These are phyloP conservation scores for Cryptocephalus moraei DNA, from an alignment of 2,888 invertebrate species.

Conservation along the genomic window DNA sequence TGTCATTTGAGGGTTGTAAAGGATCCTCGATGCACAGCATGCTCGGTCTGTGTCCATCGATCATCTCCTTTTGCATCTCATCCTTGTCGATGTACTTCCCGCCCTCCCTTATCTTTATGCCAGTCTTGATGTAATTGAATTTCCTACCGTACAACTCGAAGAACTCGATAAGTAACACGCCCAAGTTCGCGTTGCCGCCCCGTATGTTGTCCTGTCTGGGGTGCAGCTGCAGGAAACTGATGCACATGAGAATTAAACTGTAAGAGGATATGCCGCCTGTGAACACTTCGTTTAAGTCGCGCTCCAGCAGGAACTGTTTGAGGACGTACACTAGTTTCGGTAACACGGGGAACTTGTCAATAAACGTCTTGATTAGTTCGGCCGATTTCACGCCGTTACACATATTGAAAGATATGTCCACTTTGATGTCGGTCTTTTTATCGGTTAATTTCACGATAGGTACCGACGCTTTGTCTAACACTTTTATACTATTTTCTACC, in stretches of 20 bases:
- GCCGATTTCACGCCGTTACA: slow-evolving; percentile 95
- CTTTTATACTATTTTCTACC: slow-evolving; percentile 82
- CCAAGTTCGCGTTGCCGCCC: slow-evolving; percentile 58
- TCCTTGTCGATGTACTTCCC: slow-evolving; percentile 92
- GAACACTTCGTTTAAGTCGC: slow-evolving; percentile 98
- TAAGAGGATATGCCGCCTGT: slow-evolving; percentile 99
- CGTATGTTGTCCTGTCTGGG: slow-evolving; percentile 66
- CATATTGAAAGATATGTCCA: slow-evolving; percentile 99
- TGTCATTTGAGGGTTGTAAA: slow-evolving; percentile 90
- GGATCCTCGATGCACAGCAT: slow-evolving; percentile 97
- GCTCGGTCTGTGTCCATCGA: slow-evolving; percentile 87
- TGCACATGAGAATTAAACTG: slow-evolving; percentile 95
- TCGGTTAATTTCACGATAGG: slow-evolving; percentile 93
- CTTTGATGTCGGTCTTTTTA: slow-evolving; percentile 74
- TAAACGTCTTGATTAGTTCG: slow-evolving; percentile 86
- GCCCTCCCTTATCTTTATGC: slow-evolving; percentile 86
- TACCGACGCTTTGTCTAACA: slow-evolving; percentile 95
- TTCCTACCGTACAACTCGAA: slow-evolving; percentile 94
- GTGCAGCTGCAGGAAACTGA: slow-evolving; percentile 92
- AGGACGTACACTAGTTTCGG: slow-evolving; percentile 92
- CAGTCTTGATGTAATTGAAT: slow-evolving; percentile 92
- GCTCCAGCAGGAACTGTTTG: slow-evolving; percentile 95
- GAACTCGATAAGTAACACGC: slow-evolving; percentile 91
- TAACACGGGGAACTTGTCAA: slow-evolving; percentile 79
- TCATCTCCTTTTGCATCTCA: slow-evolving; percentile 86